A percentile compares a stretch with the other conserved stretches of the same genome.
Evolutionary conservation across 1,140 invertebrate species (phyloP).

Genomic region (Ericerus pela): DNA sequence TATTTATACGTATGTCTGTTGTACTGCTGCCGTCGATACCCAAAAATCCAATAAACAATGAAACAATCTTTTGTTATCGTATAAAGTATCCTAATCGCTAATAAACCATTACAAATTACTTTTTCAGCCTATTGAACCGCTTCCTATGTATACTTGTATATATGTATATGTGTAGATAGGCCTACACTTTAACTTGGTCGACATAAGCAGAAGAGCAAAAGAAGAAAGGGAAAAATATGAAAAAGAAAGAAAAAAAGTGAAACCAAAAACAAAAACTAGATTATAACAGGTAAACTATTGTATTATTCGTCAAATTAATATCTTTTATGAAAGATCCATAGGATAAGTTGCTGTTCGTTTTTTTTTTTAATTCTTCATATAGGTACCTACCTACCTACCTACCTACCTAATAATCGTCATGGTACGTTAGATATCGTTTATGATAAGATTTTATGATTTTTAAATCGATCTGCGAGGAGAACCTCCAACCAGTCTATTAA

Average conservation of each 20-base stretch:
- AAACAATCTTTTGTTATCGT: constrained; percentile 2
- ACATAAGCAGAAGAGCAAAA: too few species aligned
- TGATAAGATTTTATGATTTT: background rate
- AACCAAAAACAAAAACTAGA: constrained; percentile 10
- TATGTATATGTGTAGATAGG: too few species aligned
- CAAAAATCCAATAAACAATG: constrained; percentile 11
- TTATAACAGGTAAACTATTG: constrained; percentile 12
- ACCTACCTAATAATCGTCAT: too few species aligned
- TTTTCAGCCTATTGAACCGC: constrained; percentile 10
- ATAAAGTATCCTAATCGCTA: constrained; percentile 12
- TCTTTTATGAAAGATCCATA: constrained; percentile 2
- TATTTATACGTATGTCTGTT: constrained; percentile 10
- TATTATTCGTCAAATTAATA: constrained; percentile 12
- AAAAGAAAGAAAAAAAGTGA: too few species aligned
- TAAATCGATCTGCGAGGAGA: background rate
- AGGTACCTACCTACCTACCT: background rate
- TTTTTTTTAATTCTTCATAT: background rate
- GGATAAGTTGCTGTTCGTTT: background rate
- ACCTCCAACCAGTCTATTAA: too few species aligned
- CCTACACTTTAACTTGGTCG: constrained; percentile 6
- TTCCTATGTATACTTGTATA: constrained; percentile 6
- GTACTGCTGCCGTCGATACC: constrained; percentile 10
- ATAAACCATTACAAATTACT: constrained; percentile 12
- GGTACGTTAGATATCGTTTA: background rate
- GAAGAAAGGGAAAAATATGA: too few species aligned